Conservation (phyloP, 2,888 invertebrate genomes). For the Drosophila pseudotakahashii region DNA sequence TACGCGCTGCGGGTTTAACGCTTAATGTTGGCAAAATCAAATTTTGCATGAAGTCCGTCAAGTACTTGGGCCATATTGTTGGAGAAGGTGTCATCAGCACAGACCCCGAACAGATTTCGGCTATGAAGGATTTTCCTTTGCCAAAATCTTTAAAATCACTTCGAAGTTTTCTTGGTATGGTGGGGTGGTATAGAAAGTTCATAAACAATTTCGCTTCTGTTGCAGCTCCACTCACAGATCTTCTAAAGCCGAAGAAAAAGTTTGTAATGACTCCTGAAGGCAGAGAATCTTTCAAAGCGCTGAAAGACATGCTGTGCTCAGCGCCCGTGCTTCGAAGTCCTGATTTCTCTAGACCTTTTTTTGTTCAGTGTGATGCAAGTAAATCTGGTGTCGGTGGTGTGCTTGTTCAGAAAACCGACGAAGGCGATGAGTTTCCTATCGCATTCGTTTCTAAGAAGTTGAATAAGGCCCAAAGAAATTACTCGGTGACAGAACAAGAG, state of each 20-base stretch:
- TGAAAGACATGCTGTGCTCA: too few species aligned
- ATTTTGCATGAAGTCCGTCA: background rate
- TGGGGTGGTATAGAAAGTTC: background rate
- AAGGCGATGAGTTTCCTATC: too few species aligned
- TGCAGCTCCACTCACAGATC: too few species aligned
- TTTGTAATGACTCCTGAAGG: background rate
- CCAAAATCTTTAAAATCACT: background rate
- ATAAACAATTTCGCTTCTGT: too few species aligned
- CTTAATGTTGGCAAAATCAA: background rate
- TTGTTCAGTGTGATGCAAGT: too few species aligned
- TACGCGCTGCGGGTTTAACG: background rate
- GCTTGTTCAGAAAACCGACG: too few species aligned
- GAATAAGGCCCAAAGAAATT: too few species aligned
- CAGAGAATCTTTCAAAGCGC: background rate
- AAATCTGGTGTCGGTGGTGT: too few species aligned
- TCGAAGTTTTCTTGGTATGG: background rate
- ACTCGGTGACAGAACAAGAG: background rate
- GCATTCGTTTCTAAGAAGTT: too few species aligned
- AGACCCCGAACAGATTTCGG: background rate
- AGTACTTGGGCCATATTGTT: background rate
- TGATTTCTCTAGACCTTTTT: background rate
- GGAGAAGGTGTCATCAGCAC: background rate
- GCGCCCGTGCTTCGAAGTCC: too few species aligned
- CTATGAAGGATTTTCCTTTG: background rate
- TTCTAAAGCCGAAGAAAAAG: background rate